A percentile compares a stretch with the other conserved stretches of the same genome.
Conservation (phyloP, 2,113 vertebrate species). For the Cinclus cinclus region DNA sequence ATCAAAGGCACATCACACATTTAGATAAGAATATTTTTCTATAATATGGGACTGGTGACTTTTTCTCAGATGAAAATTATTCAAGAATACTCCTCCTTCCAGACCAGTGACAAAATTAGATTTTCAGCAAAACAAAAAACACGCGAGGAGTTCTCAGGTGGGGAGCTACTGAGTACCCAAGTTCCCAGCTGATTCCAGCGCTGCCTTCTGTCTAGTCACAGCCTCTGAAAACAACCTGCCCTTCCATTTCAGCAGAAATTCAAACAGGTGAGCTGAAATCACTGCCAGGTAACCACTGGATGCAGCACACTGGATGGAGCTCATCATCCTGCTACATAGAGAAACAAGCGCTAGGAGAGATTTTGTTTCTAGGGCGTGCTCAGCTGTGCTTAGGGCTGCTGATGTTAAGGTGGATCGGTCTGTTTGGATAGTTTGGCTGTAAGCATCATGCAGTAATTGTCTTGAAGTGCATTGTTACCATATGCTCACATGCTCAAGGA, state of each 20-base stretch:
- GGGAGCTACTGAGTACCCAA: not conserved
- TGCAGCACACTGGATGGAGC: too few relatives aligned
- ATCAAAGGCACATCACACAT: not conserved
- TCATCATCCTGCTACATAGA: rapidly evolving
- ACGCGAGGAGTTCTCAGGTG: not conserved
- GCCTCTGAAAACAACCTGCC: not conserved
- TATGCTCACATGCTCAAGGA: not conserved
- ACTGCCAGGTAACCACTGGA: not conserved
- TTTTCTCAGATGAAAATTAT: not conserved
- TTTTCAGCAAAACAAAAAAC: not conserved
- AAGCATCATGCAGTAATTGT: not conserved
- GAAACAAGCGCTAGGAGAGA: not conserved
- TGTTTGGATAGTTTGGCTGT: not conserved
- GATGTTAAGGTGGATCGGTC: not conserved
- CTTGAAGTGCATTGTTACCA: not conserved
- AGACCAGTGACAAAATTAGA: not conserved
- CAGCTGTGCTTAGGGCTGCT: not conserved
- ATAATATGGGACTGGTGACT: not conserved
- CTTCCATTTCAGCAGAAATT: not conserved
- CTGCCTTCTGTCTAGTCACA: not conserved
- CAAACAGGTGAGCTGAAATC: not conserved
- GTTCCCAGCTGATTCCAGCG: not conserved
- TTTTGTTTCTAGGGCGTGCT: not conserved
- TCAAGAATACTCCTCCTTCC: not conserved
- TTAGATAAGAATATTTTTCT: not conserved